These are phyloP conservation scores for Vesta saturnalis DNA, from an alignment of 2,888 invertebrate genomes.

Conservation along the genomic window DNA sequence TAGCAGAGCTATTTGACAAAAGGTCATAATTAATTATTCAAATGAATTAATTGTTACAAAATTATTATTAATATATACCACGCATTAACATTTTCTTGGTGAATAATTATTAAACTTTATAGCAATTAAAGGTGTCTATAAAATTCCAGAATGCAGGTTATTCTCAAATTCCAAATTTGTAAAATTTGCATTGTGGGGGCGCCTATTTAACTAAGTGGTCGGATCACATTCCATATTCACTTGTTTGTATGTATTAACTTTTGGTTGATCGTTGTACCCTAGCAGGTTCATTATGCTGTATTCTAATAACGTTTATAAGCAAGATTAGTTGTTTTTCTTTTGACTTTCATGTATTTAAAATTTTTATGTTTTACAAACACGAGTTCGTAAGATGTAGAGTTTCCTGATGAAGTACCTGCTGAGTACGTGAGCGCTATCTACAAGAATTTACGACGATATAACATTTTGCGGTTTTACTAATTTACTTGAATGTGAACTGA, in stretches of 20 bases:
- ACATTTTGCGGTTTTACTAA: conserved; percentile 34
- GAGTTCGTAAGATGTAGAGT: conserved; percentile 8
- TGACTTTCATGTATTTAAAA: background rate
- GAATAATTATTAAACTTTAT: background rate
- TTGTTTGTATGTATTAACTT: conserved; percentile 44
- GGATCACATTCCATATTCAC: conserved; percentile 57
- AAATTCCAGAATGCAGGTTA: conserved; percentile 3
- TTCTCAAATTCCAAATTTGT: conserved; percentile 10
- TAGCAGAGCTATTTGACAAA: too few species aligned
- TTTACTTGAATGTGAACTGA: conserved; percentile 21
- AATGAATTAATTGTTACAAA: too few species aligned
- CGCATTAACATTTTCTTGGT: background rate
- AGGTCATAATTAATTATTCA: too few species aligned
- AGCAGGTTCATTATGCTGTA: conserved; percentile 49
- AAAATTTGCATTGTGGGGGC: conserved; percentile 43
- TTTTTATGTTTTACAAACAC: background rate
- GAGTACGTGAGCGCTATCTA: conserved; percentile 28
- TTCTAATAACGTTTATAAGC: conserved; percentile 47
- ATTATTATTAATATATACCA: too few species aligned
- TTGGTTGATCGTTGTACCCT: conserved; percentile 50
- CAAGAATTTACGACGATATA: conserved; percentile 24
- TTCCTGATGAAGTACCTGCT: conserved; percentile 27
- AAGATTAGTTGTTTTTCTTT: background rate
- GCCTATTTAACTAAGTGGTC: conserved; percentile 51
- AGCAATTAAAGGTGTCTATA: background rate